phyloP scores from a whole-genome alignment of 1,140 invertebrate genomes.

The Calosoma granatense region DNA sequence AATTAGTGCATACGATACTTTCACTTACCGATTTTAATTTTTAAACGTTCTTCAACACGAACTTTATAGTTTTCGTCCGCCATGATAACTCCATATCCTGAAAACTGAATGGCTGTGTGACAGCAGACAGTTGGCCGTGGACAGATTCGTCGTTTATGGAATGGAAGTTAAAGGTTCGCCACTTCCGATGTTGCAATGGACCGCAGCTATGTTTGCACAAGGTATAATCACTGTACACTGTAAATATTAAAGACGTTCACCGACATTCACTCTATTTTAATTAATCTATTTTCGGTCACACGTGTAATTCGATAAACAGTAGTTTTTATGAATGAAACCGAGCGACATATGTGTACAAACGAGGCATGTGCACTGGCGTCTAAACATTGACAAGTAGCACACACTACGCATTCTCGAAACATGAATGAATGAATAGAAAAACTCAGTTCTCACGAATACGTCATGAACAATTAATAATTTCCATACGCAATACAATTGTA shows the following conservation, averaged over 20 bases:
- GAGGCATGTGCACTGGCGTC: conserved; percentile 16
- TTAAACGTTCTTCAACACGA: conserved; percentile 74
- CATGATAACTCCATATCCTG: conserved; percentile 52
- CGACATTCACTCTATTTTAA: conserved; percentile 1
- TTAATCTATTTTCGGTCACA: conserved; percentile 2
- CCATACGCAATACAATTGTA: conserved; percentile 2
- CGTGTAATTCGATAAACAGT: conserved; percentile 15
- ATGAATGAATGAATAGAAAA: background rate
- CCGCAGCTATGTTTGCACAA: conserved; percentile 3
- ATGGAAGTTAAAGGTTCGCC: conserved; percentile 15
- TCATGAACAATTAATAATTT: too few species aligned
- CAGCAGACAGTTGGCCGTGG: conserved; percentile 8
- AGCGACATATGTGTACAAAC: conserved; percentile 17
- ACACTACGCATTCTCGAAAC: conserved; percentile 18
- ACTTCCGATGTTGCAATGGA: conserved; percentile 18
- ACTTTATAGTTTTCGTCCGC: conserved; percentile 73
- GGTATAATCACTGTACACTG: conserved; percentile 1
- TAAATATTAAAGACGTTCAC: background rate
- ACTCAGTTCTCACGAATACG: background rate
- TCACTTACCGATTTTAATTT: conserved; percentile 75
- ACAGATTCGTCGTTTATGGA: conserved; percentile 10
- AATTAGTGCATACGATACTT: background rate
- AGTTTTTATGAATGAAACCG: conserved; percentile 16
- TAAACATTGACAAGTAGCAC: conserved; percentile 16
- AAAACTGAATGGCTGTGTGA: conserved; percentile 7